phyloP scores from a whole-genome alignment of 2,888 invertebrate genomes.

The Periphyllus acericola region DNA sequence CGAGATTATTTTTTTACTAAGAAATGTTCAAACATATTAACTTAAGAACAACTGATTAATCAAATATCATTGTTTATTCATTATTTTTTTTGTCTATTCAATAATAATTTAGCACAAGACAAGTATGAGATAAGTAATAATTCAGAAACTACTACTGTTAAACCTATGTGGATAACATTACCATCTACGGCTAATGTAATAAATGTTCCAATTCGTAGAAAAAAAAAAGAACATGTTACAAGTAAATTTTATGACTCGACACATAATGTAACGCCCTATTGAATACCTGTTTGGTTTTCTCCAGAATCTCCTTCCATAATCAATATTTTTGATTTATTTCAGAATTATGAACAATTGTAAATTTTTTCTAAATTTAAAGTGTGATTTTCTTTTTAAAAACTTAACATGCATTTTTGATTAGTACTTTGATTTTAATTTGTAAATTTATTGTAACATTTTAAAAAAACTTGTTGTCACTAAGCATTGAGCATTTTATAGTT shows the following conservation, averaged over 20 bases:
- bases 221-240: neutral
- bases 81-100: constrained; percentile 38
- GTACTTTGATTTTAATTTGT: neutral
- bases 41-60: constrained; percentile 63
- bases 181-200: constrained; percentile 15
- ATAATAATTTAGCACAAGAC: constrained; percentile 45
- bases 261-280: neutral
- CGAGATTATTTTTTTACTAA: neutral
- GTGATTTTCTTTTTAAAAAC: neutral
- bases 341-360: neutral
- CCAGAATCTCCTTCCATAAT: neutral
- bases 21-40: neutral
- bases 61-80: constrained; percentile 66
- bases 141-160: constrained; percentile 14
- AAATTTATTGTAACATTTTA: neutral
- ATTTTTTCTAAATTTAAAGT: neutral
- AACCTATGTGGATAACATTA: constrained; percentile 33
- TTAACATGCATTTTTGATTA: neutral
- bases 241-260: neutral
- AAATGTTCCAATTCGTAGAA: constrained; percentile 3
- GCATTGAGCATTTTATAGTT: too few relatives aligned
- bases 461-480: neutral
- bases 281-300: neutral
- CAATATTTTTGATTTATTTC: neutral
- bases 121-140: constrained; percentile 10